Conservation (phyloP, 2,113 vertebrate species). For the Tragelaphus imberbis region DNA sequence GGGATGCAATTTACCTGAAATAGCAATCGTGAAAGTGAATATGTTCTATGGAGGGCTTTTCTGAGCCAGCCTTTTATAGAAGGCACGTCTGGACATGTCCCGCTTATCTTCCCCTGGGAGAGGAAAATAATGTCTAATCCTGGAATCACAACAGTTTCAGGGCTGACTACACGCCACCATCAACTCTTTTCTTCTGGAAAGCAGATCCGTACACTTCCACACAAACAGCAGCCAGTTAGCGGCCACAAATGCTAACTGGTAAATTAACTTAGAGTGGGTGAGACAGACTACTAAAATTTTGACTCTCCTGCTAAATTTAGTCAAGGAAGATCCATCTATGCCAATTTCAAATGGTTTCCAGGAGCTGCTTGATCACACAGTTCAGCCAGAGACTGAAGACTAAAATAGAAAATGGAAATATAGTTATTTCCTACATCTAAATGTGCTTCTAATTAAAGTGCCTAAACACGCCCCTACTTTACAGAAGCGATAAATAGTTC, state of each 20-base stretch:
- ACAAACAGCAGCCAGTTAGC: conserved; percentile 63
- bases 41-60: neutral
- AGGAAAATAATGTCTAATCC: conserved; percentile 11
- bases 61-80: neutral
- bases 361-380: conserved; percentile 32
- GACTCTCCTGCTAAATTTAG: conserved; percentile 71
- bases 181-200: conserved; percentile 62
- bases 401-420: conserved; percentile 63
- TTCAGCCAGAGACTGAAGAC: conserved; percentile 55
- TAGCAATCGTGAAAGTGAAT: conserved; percentile 13
- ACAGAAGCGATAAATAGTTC: conserved; percentile 43
- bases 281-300: conserved; percentile 70
- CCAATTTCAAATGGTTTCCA: conserved; percentile 68
- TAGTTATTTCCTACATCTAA: conserved; percentile 52
- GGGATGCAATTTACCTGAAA: conserved; percentile 23
- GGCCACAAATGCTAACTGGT: conserved; percentile 54
- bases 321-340: conserved; percentile 53
- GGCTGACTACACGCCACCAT: neutral
- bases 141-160: conserved; percentile 13
- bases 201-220: conserved; percentile 49
- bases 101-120: neutral
- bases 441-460: conserved; percentile 68
- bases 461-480: conserved; percentile 53
- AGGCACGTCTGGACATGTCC: conserved; percentile 36
- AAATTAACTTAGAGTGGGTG: conserved; percentile 66